Evolutionary conservation across 2,888 invertebrate genomes (phyloP), one percentile per base, ranked within the genome.

Genomic region (Xanthorhoe designata): DNA sequence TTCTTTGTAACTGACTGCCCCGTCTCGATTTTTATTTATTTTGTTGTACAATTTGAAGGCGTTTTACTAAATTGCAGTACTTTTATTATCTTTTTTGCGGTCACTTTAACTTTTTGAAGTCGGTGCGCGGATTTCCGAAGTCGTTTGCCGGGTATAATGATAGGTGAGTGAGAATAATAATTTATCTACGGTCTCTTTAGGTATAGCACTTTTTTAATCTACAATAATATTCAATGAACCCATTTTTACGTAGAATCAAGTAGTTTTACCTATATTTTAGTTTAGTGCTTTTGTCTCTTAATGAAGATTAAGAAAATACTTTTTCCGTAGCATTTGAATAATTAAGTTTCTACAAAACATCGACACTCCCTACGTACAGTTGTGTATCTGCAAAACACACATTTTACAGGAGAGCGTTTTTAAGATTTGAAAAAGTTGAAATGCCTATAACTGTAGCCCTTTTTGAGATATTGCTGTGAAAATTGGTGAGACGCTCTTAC

Each of bases 91-190:
- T 61, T 51, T 50, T 51, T 61, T 51, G 68, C 70, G 66, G 15
- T 57, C n/a, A 79, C 63, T 81, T 35, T 19, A 90, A 89, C 88
- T 91, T 92, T 89, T 42, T 72, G 79, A 89, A 89, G 79, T 87
- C 83, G 79, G 79, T 76, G 85, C 82, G 84, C 77, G 81, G 78
- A 85, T 83, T 82, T 78, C 72, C 78, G 79, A 82, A 86, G 84
- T 83, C 82, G 73, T 71, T 80, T 75, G 77, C 79, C 79, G 82
- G 83, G 80, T 87, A 90, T 85, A 87, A 92, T 92, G 92, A 92
- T 92, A 66, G 90, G 92, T 92, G 80, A 92, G 92, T 90, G 50
- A 54, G 50, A 58, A 42, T 57, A 54, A 3, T 24, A 24, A 3
- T 24, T 52, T 49, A 61, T 58, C 18, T 60, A 18, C 47, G 29